phyloP scores from a whole-genome alignment of 2,888 invertebrate species.

The Oligia latruncula region DNA sequence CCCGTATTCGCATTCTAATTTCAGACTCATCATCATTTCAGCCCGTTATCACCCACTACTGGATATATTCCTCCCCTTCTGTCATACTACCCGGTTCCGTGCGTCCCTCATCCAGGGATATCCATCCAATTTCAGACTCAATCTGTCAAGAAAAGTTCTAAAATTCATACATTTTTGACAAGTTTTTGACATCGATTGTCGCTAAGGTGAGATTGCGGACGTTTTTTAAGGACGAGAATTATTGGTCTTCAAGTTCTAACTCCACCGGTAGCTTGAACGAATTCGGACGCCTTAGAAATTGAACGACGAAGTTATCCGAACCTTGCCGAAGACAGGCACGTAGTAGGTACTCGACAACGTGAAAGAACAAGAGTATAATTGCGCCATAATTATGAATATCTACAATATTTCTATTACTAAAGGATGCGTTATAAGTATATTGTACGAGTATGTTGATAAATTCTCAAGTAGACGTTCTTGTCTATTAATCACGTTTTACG shows the following conservation, averaged over 20 bases:
- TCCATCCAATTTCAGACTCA: too few species aligned
- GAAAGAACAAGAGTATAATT: background rate
- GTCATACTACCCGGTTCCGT: too few species aligned
- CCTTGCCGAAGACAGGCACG: background rate
- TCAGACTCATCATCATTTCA: background rate
- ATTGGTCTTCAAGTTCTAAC: background rate
- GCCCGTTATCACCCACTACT: too few species aligned
- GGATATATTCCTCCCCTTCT: too few species aligned
- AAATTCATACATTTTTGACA: too few species aligned
- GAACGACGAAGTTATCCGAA: background rate
- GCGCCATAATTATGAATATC: conserved; percentile 9
- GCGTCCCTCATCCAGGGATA: too few species aligned
- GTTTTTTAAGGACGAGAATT: background rate
- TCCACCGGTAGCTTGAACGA: background rate
- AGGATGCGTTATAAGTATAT: conserved; percentile 7
- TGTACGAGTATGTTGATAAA: background rate
- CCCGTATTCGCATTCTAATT: background rate
- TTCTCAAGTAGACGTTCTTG: conserved; percentile 6
- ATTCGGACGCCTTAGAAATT: background rate
- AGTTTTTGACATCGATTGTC: background rate
- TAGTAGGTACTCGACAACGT: background rate
- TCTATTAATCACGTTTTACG: conserved; percentile 23
- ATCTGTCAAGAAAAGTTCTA: background rate
- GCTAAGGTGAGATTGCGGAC: background rate
- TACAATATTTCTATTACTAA: background rate